These are phyloP conservation scores for Lapara coniferarum DNA, from an alignment of 2,888 invertebrate genomes.

Conservation along the genomic window DNA sequence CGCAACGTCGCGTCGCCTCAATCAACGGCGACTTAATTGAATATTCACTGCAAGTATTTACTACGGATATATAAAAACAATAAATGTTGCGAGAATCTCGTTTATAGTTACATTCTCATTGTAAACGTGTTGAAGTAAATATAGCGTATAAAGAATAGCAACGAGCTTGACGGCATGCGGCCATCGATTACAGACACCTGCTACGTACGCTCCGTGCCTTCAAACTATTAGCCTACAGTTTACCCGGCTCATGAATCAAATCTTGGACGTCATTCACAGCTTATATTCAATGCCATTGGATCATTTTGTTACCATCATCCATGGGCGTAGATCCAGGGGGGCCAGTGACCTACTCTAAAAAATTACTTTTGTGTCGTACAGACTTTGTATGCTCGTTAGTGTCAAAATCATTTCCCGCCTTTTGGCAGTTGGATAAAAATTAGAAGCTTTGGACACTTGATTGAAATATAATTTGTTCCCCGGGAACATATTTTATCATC, in stretches of 20 bases:
- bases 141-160: neutral
- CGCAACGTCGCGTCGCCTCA: neutral
- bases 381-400: neutral
- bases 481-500: no score
- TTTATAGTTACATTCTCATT: constrained; percentile 19
- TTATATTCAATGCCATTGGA: neutral
- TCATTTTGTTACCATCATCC: no score
- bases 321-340: no score
- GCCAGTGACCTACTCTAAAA: no score
- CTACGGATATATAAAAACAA: constrained; percentile 23
- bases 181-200: neutral
- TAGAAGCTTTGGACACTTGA: no score
- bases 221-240: no score
- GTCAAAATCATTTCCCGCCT: neutral
- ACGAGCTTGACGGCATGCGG: neutral
- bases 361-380: no score
- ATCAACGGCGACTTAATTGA: neutral
- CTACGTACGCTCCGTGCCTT: neutral
- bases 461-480: no score
- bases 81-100: constrained; percentile 13
- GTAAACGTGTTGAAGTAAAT: constrained; percentile 14
- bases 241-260: no score
- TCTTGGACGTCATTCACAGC: no score
- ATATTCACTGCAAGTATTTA: constrained; percentile 9
- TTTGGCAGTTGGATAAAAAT: no score